A percentile compares a stretch with the other conserved stretches of the same genome.
These are phyloP conservation scores for Polypedilum pembai DNA, from an alignment of 1,140 invertebrate genomes.

Conservation along the genomic window DNA sequence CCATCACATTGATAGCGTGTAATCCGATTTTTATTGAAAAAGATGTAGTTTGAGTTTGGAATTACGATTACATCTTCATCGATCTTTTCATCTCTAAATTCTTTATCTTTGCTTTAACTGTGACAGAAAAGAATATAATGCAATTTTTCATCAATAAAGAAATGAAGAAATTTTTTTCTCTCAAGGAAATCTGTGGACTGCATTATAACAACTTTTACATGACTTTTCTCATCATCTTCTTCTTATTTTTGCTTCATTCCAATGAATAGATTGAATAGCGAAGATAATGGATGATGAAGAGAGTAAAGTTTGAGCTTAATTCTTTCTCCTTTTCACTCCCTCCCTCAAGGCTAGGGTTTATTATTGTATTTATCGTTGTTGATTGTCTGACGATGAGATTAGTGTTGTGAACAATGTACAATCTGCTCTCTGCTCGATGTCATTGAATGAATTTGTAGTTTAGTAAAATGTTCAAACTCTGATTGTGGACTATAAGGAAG, in stretches of 20 bases:
- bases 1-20: not conserved
- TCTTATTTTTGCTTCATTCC: not conserved
- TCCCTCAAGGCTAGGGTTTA: not conserved
- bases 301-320: not conserved
- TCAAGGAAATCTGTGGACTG: slow-evolving; percentile 1
- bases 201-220: not conserved
- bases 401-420: too few relatives aligned
- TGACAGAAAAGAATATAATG: not conserved
- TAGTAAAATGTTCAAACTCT: not conserved
- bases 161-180: not conserved
- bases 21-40: slow-evolving; percentile 19
- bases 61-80: not conserved
- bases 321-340: not conserved
- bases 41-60: not conserved
- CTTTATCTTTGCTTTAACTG: not conserved
- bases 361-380: not conserved
- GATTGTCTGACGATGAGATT: too few relatives aligned
- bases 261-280: not conserved
- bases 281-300: not conserved
- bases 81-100: not conserved
- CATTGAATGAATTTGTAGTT: not conserved
- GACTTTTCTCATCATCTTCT: not conserved
- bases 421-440: too few relatives aligned
- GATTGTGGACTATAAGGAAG: not conserved
- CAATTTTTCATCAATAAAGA: not conserved